Evolutionary conservation across 2,888 invertebrate genomes (phyloP).

Genomic region (Caenorhabditis panamensis): DNA sequence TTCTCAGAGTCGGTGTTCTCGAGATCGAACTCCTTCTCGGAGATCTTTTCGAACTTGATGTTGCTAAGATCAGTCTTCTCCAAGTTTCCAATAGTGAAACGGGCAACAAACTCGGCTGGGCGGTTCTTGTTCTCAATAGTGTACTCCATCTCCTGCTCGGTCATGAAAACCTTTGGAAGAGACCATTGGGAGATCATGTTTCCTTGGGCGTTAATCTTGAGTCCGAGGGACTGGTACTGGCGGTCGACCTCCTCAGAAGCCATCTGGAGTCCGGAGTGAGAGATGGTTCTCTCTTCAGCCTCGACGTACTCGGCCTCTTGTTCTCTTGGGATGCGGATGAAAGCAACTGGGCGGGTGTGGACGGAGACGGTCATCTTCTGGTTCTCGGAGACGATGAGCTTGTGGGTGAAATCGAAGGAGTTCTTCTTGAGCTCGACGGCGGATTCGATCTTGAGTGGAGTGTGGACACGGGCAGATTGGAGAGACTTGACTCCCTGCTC

Average conservation of each 20-base stretch:
- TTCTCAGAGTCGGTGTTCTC: conserved; percentile 40
- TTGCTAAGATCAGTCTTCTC: conserved; percentile 41
- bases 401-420: conserved; percentile 48
- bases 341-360: conserved; percentile 69
- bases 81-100: conserved; percentile 29
- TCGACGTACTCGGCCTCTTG: conserved; percentile 58
- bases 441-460: conserved; percentile 72
- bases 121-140: conserved; percentile 60
- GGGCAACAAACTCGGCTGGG: conserved; percentile 53
- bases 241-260: conserved; percentile 54
- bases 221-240: conserved; percentile 60
- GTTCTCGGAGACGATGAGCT: conserved; percentile 59
- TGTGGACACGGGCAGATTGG: conserved; percentile 62
- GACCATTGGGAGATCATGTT: conserved; percentile 62
- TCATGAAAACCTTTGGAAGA: conserved; percentile 52
- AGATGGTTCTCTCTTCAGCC: conserved; percentile 72
- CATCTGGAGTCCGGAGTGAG: conserved; percentile 59
- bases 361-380: conserved; percentile 66
- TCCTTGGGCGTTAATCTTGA: conserved; percentile 63
- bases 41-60: conserved; percentile 59
- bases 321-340: conserved; percentile 65
- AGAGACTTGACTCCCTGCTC: conserved; percentile 73
- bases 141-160: conserved; percentile 73
- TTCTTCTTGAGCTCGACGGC: conserved; percentile 50
- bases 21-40: conserved; percentile 57